Percentiles rank a stretch among this genome's conserved stretches.
These are phyloP conservation scores for Saccopteryx bilineata DNA, from an alignment of 2,113 vertebrate genomes.

Conservation along the genomic window DNA sequence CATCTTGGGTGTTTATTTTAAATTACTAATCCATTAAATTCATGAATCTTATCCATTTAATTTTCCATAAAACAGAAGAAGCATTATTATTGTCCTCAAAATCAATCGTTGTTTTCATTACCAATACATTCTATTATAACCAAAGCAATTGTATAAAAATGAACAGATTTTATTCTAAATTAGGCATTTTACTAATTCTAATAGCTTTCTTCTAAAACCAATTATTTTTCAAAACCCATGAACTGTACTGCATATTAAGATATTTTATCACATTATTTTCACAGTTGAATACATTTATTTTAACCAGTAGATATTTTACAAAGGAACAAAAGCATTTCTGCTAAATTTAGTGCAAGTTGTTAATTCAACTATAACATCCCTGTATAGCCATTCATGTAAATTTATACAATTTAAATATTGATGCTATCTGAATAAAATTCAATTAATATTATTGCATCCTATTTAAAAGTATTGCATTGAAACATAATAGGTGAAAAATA, in stretches of 20 bases:
- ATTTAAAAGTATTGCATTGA: slow-evolving; percentile 13
- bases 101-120: slow-evolving; percentile 12
- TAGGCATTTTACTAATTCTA: slow-evolving; percentile 74
- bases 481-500: slow-evolving; percentile 38
- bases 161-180: slow-evolving; percentile 65
- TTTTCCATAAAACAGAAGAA: slow-evolving; percentile 65
- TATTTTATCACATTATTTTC: slow-evolving; percentile 74
- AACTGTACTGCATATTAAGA: slow-evolving; percentile 66
- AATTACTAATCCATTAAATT: background rate
- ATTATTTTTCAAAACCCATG: slow-evolving; percentile 82
- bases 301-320: slow-evolving; percentile 65
- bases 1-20: background rate
- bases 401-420: slow-evolving; percentile 60
- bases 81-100: background rate
- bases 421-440: slow-evolving; percentile 37
- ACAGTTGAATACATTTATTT: slow-evolving; percentile 71
- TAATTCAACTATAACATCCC: slow-evolving; percentile 59
- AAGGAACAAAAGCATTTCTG: slow-evolving; percentile 68
- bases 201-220: slow-evolving; percentile 72
- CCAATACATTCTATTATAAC: slow-evolving; percentile 31
- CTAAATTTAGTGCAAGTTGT: slow-evolving; percentile 63
- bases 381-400: slow-evolving; percentile 66
- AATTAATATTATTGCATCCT: background rate
- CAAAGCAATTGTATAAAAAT: slow-evolving; percentile 72
- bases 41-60: slow-evolving; percentile 36